Base-by-base conservation (phyloP, 2,888 invertebrate species). In the Cyclophora punctaria region DNA sequence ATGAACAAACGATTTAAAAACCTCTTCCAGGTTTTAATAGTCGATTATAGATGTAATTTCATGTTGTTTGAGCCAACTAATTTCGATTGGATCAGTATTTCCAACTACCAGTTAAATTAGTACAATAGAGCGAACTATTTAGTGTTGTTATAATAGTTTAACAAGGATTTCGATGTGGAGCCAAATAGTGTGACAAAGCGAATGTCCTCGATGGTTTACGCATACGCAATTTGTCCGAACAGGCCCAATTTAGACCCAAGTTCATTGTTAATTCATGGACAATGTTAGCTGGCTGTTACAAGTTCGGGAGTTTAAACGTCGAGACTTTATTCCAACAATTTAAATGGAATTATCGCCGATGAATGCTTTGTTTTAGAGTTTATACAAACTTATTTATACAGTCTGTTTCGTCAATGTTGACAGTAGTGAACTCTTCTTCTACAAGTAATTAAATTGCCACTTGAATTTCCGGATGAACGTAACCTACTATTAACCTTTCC, bases 261-360 rank as follows among this genome's bases (percentile, higher is more conserved):
- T 72, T 77, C 74, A 79, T 80, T 77, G 76, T 77, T 80, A 79
- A 81, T 80, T 80, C 79, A 80, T 72, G 66, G 66, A 69, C 74
- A 73, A 71, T 78, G 77, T 80, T 73, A 62, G 62, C 60, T 67
- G 63, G 59, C 68, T 71, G 75, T 73, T 70, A 71, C 67, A 62
- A 74, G 65, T 74, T 71, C 51, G 59, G 53, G 59, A 69, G 58
- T 62, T 69, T 71, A 75, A 74, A 67, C 62, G 68, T 58, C 60
- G 59, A 64, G 63, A 49, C 50, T 53, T 42, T 62, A 54, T 53
- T 62, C 54, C 48, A 20, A 53, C 62, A 50, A 59, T 64, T 68
- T 67, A 64, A 64, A 67, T 64, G 48, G 63, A 69, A 69, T 73
- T 66, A 68, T 68, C 60, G 59, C 49, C 56, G 49, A 59, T 54